Evolutionary conservation across 2,797 vertebrate species (phyloP).

Genomic region (Gadopsis marmoratus): DNA sequence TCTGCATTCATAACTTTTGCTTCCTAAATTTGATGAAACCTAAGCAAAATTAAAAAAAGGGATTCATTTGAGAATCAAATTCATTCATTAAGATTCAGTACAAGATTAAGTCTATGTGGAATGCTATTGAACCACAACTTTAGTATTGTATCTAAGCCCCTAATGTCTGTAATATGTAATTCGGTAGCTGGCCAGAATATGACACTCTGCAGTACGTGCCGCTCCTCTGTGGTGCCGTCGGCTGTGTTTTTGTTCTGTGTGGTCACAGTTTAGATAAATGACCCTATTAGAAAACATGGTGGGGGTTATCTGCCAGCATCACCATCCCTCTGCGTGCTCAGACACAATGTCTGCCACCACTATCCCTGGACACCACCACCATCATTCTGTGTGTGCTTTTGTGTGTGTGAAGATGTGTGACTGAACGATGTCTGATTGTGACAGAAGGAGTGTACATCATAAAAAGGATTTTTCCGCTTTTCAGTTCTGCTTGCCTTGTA

Average conservation of each 20-base stretch:
- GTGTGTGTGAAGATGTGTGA: conserved; percentile 32
- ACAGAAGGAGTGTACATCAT: conserved; percentile 37
- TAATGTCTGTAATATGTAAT: conserved; percentile 1
- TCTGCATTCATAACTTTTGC: not conserved
- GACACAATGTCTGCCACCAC: conserved; percentile 61
- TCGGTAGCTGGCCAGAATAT: conserved; percentile 19
- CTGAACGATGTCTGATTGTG: conserved; percentile 67
- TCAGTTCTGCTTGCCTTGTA: conserved; percentile 24
- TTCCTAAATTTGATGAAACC: not conserved
- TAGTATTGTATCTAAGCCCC: not conserved
- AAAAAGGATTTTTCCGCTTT: conserved; percentile 19
- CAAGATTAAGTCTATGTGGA: not conserved
- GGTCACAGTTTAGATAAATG: conserved; percentile 81
- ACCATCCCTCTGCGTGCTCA: conserved; percentile 50
- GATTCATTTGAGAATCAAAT: not conserved
- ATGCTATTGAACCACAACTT: not conserved
- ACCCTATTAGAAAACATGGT: conserved; percentile 76
- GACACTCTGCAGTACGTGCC: conserved; percentile 20
- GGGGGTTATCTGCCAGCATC: conserved; percentile 80
- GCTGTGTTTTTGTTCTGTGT: conserved; percentile 60
- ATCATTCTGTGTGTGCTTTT: conserved; percentile 14
- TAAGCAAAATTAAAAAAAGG: not conserved
- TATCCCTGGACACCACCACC: conserved; percentile 55
- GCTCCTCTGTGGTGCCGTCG: conserved; percentile 28
- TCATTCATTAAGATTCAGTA: not conserved